Evolutionary conservation across 1,140 invertebrate species (phyloP).

Genomic region (Helicoverpa armigera): DNA sequence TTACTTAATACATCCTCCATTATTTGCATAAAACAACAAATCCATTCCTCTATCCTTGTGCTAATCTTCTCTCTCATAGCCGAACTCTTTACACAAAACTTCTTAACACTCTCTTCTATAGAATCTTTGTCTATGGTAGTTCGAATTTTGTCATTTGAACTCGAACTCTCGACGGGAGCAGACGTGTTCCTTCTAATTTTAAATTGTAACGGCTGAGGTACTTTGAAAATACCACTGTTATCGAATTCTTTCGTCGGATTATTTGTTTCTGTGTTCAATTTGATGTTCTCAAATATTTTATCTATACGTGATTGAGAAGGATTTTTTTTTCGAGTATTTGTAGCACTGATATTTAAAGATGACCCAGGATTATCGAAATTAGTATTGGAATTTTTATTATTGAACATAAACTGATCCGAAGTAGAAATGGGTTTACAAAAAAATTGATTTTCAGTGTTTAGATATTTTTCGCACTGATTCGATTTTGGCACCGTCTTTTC

Average conservation of each 20-base stretch:
- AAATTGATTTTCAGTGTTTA: background rate
- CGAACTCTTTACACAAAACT: constrained; percentile 56
- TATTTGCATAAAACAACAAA: constrained; percentile 66
- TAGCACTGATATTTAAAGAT: too few relatives aligned
- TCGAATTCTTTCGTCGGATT: background rate
- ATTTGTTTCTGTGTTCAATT: background rate
- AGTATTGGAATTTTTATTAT: background rate
- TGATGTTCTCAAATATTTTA: background rate
- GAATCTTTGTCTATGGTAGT: background rate
- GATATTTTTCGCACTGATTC: background rate
- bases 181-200: background rate
- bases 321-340: background rate
- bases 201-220: constrained; percentile 1
- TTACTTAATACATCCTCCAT: constrained; percentile 63
- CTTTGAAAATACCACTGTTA: background rate
- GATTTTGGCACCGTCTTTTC: background rate
- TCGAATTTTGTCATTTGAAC: background rate
- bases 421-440: background rate
- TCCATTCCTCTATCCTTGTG: constrained; percentile 60
- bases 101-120: constrained; percentile 53
- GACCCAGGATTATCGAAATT: background rate
- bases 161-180: background rate
- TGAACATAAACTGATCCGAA: background rate
- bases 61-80: constrained; percentile 53
- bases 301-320: background rate